Base-by-base conservation (phyloP, 2,113 vertebrate species). In the Ctenomys sociabilis region DNA sequence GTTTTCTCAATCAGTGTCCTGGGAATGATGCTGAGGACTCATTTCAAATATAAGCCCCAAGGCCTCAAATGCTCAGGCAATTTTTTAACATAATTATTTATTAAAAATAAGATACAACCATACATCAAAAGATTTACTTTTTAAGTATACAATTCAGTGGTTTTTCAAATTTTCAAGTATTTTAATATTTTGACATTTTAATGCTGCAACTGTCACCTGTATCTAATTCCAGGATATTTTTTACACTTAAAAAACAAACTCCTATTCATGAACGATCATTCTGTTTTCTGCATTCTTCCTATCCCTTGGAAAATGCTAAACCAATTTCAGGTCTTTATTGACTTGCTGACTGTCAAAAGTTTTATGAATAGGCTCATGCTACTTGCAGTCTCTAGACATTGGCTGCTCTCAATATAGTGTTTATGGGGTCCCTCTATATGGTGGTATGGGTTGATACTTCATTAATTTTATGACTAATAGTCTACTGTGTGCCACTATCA, bases 1-100 rank as follows among this genome's bases (percentile, higher is more conserved):
- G 3, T 3, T 43, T 85, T 90, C 95, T 68, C 57, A 80, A 85
- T 80, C 72, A 81, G 0, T 54, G 12, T 28, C 8, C 22, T 59
- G 57, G 78, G 12, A 87, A 70, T 80, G 57, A 57, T 45, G 45
- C 54, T 63, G 43, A 21, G 7, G 28, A 54, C n/a, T 77, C 93
- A 43, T 85, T 96, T 92, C 45, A 96, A 88, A 37, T 85, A 75
- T 63, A 92, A 16, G 54, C 82, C 61, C 5, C 57, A 3, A 90
- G 63, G 43, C 8, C 11, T 30, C 52, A 90, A 80, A 32, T 81
- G 19, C n/a, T 37, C 32, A 66, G 3, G 30, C 21, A 70, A 35
- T 19, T 87, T 70, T 84, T 32, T 3, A n/a, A 35, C 92, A 86
- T 95, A 73, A 30, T 35, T 54, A 19, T 37, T 77, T 91, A 64